Evolutionary conservation across 2,113 vertebrate species (phyloP), one percentile per base, ranked within the genome.

Genomic region (Prietella phreatophila): DNA sequence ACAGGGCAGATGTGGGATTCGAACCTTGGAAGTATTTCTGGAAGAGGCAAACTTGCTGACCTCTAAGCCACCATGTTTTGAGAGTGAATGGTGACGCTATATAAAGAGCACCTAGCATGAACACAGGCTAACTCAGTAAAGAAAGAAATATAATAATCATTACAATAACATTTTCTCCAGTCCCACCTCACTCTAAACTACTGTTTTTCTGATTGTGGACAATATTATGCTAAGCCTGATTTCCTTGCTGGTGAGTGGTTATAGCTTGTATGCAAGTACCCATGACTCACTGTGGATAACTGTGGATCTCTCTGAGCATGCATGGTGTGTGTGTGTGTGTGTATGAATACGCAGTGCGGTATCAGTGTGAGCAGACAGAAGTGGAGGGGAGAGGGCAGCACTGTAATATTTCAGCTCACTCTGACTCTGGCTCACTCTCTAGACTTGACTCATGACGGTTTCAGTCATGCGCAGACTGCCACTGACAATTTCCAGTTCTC

Each of bases 321-420:
- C 67, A 33, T 58, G n/a, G 53, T 73, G 22, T 82, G 76, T 56
- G 47, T 81, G 71, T 50, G 50, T 67, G 85, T 67, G 30, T 67
- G 85, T 80, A 22, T 86, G 53, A 82, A 87, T 56, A 10, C 78
- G 61, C 78, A 87, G 86, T 87, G 86, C 79, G 86, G 63, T 87
- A 71, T 82, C 50, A 71, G 53, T 58, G 86, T 82, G 78, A 58
- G 86, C 39, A 85, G 73, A 63, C 61, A 83, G 39, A 65, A 69
- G 65, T 56, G 79, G 47, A 82, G 61, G 27, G 61, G 50, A 63
- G 65, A 82, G 84, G 87, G 83, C 88, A 88, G 63, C 67, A 5
- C 56, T 75, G 65, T 84, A 53, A 75, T 84, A 58, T 73, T 58
- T 88, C 83, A 36, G 56, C 84, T 61, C 39, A 30, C 67, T 36